phyloP scores from a whole-genome alignment of 2,888 invertebrate genomes.

The Campaea margaritaria region DNA sequence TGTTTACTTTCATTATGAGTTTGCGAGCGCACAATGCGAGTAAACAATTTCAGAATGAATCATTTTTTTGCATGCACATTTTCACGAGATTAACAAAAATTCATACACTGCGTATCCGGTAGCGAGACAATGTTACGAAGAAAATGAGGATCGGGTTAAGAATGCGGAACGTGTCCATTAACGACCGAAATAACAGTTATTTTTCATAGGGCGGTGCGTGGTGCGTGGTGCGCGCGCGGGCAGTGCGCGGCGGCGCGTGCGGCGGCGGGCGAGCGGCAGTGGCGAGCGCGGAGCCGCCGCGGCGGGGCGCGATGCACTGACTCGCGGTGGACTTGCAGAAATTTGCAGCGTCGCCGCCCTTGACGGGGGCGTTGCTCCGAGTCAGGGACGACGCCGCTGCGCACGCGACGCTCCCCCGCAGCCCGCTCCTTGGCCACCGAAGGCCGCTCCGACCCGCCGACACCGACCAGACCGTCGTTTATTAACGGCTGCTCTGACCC shows the following conservation, averaged over 20 bases:
- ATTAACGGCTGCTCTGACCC: conserved; percentile 45
- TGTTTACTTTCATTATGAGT: conserved; percentile 70
- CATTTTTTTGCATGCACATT: conserved; percentile 47
- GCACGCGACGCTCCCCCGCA: conserved; percentile 81
- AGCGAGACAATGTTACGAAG: conserved; percentile 54
- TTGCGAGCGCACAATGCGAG: conserved; percentile 60
- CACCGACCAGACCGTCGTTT: conserved; percentile 32
- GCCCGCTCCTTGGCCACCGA: conserved; percentile 53
- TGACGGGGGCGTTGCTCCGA: conserved; percentile 85
- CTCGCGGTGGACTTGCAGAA: conserved; percentile 82
- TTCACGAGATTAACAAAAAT: conserved; percentile 56
- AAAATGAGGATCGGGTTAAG: conserved; percentile 67
- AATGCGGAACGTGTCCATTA: conserved; percentile 82
- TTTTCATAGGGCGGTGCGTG: conserved; percentile 76
- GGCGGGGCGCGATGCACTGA: conserved; percentile 84
- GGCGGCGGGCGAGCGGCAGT: conserved; percentile 63
- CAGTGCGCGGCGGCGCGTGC: conserved; percentile 73
- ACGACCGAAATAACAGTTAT: conserved; percentile 83
- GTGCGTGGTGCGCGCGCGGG: conserved; percentile 60
- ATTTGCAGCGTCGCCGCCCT: conserved; percentile 85
- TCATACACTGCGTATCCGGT: conserved; percentile 55
- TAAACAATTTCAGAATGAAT: conserved; percentile 48
- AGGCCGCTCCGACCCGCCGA: conserved; percentile 49
- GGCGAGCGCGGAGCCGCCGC: conserved; percentile 81
- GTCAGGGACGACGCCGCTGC: conserved; percentile 82